Base-by-base conservation (phyloP, 1,140 invertebrate species). In the Bombus breviceps region DNA sequence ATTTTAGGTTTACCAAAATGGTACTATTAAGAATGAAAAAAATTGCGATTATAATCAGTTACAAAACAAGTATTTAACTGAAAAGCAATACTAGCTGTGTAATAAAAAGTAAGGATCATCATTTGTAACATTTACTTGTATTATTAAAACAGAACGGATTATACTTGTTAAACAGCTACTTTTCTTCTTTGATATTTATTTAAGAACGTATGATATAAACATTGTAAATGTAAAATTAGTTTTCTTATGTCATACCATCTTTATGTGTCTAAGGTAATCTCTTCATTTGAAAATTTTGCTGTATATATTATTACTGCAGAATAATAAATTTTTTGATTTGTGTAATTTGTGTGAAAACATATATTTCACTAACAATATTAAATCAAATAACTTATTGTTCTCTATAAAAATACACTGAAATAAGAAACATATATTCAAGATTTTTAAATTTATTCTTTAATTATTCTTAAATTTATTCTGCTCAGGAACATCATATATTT, bases 21-120 rank as follows among this genome's bases (percentile, higher is more conserved):
- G 25, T 83, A 83, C 73, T 78, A 68, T n/a, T 77, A 32, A 68
- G 28, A 83, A 53, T 41, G 34, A 62, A 47, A 77, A 18, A 2
- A 18, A 62, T 62, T 4, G 6, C 32, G 22, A 69, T 53, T 78
- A 83, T 66, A 6, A 47, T 76, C 28, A 77, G 39, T 53, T 32
- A 68, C 47, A n/a, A 75, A 53, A 68, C 53, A 64, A 68, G 18
- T 72, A 59, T 81, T 69, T 41, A 76, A 69, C 41, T 68, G 62
- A 83, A 34, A 83, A 83, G 81, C 81, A 83, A 83, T 83, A 83
- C 22, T 83, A 83, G 73, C 37, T 76, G 53, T 64, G 25, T 83
- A 83, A 83, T 68, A n/a, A 64, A 68, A 66, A 47, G 34, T 69
- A 78, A 32, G n/a, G 18, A 69, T 69, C 39, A 78, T 78, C 2